Percentiles rank a stretch among this genome's conserved stretches.
Evolutionary conservation across 2,797 vertebrate species (phyloP).

Genomic region (Myotis daubentonii): DNA sequence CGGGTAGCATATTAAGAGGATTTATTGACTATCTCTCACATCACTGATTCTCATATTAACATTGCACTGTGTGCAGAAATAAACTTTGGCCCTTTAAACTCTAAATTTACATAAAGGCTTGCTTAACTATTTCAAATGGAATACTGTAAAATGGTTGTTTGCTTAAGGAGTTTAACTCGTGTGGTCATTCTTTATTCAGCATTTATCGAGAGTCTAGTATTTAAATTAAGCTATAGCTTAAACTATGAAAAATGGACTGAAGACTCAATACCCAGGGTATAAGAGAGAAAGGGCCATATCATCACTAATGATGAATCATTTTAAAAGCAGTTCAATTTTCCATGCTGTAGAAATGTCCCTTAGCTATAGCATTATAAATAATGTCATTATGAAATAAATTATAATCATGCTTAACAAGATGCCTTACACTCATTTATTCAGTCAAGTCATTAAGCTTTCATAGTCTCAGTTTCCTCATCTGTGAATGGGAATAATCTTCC

Average conservation of each 20-base stretch:
- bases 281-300: not conserved
- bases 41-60: not conserved
- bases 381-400: not conserved
- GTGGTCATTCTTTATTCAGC: not conserved
- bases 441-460: not conserved
- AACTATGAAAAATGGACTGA: not conserved
- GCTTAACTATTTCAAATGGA: not conserved
- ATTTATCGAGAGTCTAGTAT: not conserved
- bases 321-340: not conserved
- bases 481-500: not conserved
- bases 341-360: not conserved
- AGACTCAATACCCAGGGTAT: not conserved
- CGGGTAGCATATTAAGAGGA: not conserved
- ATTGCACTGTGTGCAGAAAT: not conserved
- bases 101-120: constrained; percentile 4
- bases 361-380: not conserved
- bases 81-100: not conserved
- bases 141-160: not conserved
- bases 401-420: not conserved
- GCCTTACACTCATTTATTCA: not conserved
- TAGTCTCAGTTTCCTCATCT: not conserved
- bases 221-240: not conserved
- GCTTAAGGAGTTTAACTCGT: not conserved
- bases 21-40: not conserved
- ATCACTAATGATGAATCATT: not conserved